Evolutionary conservation across 2,797 vertebrate genomes (phyloP).

Genomic region (Gymnoscopelus microlampas): DNA sequence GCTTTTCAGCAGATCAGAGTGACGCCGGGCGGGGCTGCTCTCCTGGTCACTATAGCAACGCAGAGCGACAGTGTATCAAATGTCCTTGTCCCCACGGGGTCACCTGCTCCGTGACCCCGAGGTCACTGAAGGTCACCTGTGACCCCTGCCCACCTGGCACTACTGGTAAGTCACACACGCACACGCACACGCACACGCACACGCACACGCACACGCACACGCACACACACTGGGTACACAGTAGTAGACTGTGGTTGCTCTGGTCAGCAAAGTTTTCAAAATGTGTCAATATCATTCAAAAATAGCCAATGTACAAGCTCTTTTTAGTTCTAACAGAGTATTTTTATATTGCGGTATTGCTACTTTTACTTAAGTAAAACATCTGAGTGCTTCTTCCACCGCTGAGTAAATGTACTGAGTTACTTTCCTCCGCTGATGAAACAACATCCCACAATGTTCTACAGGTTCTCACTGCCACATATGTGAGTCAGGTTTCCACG

Average conservation of each 20-base stretch:
- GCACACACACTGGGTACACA: not conserved
- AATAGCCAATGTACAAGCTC: too few species aligned
- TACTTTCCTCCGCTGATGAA: not conserved
- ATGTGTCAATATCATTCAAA: too few species aligned
- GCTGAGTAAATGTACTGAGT: too few species aligned
- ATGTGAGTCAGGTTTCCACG: constrained; percentile 89
- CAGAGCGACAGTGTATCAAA: constrained; percentile 67
- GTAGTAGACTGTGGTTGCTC: too few species aligned
- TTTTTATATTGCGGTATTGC: too few species aligned
- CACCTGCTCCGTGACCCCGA: constrained; percentile 79
- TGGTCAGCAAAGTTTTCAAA: too few species aligned
- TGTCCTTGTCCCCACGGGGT: constrained; percentile 85
- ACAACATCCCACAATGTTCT: not conserved
- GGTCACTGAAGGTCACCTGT: constrained; percentile 78
- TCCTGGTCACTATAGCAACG: constrained; percentile 84
- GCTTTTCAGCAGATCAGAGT: constrained; percentile 89
- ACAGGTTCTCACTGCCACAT: constrained; percentile 86
- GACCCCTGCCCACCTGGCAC: constrained; percentile 84
- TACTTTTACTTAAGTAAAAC: too few species aligned
- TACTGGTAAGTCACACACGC: constrained; percentile 77
- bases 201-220: not conserved
- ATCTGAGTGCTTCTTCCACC: too few species aligned
- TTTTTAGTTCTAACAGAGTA: too few species aligned
- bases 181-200: too few species aligned
- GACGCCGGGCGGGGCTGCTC: constrained; percentile 76